phyloP scores from a whole-genome alignment of 2,888 invertebrate genomes.

The Hyposoter dolosus region DNA sequence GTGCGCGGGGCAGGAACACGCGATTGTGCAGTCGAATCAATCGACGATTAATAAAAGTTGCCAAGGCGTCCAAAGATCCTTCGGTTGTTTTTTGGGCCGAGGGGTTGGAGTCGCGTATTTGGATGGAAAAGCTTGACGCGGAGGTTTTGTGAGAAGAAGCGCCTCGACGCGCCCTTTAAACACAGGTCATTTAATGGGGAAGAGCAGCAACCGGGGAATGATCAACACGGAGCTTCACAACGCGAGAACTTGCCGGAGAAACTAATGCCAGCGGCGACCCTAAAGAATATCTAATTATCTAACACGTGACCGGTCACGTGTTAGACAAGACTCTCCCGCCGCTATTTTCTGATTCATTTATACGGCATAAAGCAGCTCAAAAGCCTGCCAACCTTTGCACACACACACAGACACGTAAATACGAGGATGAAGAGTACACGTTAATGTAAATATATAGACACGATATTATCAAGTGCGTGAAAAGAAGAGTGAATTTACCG shows the following conservation, averaged over 20 bases:
- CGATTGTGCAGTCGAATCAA: constrained; percentile 80
- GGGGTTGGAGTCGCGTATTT: constrained; percentile 38
- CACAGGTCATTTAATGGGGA: constrained; percentile 75
- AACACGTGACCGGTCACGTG: constrained; percentile 84
- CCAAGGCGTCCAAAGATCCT: constrained; percentile 65
- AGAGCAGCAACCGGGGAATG: constrained; percentile 65
- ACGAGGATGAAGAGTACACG: constrained; percentile 33
- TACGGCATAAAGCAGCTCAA: constrained; percentile 50
- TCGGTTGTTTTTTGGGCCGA: constrained; percentile 24
- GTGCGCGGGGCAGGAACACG: constrained; percentile 72
- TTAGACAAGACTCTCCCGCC: constrained; percentile 80
- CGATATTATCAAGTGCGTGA: constrained; percentile 29
- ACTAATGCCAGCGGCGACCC: constrained; percentile 69
- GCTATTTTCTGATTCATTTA: constrained; percentile 83
- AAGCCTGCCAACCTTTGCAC: constrained; percentile 36
- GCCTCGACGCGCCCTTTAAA: constrained; percentile 59
- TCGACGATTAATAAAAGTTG: constrained; percentile 77
- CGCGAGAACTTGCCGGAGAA: constrained; percentile 26
- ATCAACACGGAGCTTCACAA: not conserved
- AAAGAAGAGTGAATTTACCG: constrained; percentile 47
- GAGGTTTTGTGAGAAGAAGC: constrained; percentile 49
- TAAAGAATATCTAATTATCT: constrained; percentile 85
- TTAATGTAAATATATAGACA: constrained; percentile 35
- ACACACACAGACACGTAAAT: not conserved
- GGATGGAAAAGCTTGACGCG: constrained; percentile 53